A percentile compares a stretch with the other conserved stretches of the same genome.
These are phyloP conservation scores for Streblospio benedicti DNA, from an alignment of 1,140 invertebrate genomes.

Conservation along the genomic window DNA sequence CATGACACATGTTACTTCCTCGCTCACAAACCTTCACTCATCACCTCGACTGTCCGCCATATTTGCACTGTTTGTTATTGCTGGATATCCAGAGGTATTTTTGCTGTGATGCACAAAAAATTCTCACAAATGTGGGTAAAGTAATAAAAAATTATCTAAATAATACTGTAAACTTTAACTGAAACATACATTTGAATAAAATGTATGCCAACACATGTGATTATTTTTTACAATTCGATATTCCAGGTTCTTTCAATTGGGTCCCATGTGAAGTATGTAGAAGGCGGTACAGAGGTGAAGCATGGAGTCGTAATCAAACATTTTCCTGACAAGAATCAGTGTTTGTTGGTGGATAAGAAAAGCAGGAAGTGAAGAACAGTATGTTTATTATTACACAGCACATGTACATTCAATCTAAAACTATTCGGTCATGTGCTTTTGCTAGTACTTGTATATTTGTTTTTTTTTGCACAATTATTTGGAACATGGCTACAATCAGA, in stretches of 20 bases:
- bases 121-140: too few species aligned
- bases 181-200: too few species aligned
- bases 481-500: too few species aligned
- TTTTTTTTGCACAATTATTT: too few species aligned
- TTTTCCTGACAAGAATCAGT: conserved; percentile 40
- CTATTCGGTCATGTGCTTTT: too few species aligned
- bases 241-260: conserved; percentile 39
- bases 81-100: conserved; percentile 43
- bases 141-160: neutral
- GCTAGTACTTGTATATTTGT: too few species aligned
- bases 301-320: conserved; percentile 44
- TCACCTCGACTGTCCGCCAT: conserved; percentile 34
- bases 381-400: too few species aligned
- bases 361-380: conserved; percentile 39
- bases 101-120: neutral
- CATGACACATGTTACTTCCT: conserved; percentile 30
- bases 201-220: neutral
- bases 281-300: conserved; percentile 30
- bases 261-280: conserved; percentile 35
- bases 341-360: conserved; percentile 36
- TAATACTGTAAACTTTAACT: neutral
- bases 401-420: too few species aligned
- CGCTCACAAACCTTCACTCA: conserved; percentile 18
- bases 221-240: neutral
- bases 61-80: conserved; percentile 43